A percentile compares a stretch with the other conserved stretches of the same genome.
Evolutionary conservation across 2,797 vertebrate species (phyloP).

Genomic region (Poeciliopsis paucimaculata): DNA sequence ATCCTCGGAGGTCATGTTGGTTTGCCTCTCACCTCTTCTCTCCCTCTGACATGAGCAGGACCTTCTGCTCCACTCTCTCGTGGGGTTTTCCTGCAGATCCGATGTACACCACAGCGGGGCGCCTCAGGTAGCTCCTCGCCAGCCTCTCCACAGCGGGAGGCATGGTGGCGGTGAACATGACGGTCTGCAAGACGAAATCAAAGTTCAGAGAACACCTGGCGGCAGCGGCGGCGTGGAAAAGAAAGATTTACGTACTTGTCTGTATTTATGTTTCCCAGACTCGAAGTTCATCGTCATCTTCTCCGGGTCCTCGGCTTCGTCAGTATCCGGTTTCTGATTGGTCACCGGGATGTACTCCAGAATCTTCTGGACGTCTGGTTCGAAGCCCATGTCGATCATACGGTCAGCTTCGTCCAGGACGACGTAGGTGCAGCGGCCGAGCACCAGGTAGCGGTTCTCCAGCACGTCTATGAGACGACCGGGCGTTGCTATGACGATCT

Average conservation of each 20-base stretch:
- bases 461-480: slow-evolving; percentile 96
- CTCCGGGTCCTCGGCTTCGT: slow-evolving; percentile 97
- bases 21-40: slow-evolving; percentile 88
- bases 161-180: slow-evolving; percentile 99
- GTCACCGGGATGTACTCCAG: slow-evolving; percentile 98
- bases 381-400: slow-evolving; percentile 99
- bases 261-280: slow-evolving; percentile 97
- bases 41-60: slow-evolving; percentile 95
- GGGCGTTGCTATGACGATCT: slow-evolving; percentile 97
- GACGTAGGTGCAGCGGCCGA: slow-evolving; percentile 97
- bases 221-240: neutral
- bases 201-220: neutral
- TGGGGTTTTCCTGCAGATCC: slow-evolving; percentile 98
- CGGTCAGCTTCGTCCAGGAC: slow-evolving; percentile 97
- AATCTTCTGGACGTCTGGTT: slow-evolving; percentile 98
- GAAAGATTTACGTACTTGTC: slow-evolving; percentile 83
- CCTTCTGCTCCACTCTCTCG: slow-evolving; percentile 97
- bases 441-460: slow-evolving; percentile 96
- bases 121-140: slow-evolving; percentile 93
- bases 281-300: slow-evolving; percentile 98
- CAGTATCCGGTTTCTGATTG: slow-evolving; percentile 98
- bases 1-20: neutral
- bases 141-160: slow-evolving; percentile 93
- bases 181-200: slow-evolving; percentile 82
- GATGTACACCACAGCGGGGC: slow-evolving; percentile 97